Conservation (phyloP, 2,797 vertebrate species). For the Pseudochirops corinnae region DNA sequence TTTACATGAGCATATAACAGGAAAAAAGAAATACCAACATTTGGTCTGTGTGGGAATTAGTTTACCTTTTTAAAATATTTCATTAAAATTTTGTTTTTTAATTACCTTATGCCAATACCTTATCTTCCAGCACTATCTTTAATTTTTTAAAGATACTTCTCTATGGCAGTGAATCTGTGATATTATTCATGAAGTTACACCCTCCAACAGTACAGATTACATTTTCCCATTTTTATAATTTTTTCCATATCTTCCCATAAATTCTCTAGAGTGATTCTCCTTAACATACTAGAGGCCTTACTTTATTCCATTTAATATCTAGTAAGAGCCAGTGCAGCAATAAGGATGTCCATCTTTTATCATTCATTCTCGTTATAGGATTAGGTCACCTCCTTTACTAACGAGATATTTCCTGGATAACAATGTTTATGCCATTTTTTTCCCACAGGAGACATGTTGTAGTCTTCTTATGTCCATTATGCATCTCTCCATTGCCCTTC, state of each 20-base stretch:
- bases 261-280: neutral
- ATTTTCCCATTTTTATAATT: neutral
- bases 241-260: neutral
- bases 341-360: neutral
- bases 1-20: neutral
- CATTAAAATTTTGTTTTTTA: neutral
- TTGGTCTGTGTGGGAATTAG: neutral
- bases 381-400: neutral
- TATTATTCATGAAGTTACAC: neutral
- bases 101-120: neutral
- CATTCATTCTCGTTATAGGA: neutral
- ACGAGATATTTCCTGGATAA: neutral
- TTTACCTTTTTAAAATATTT: neutral
- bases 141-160: neutral
- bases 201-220: neutral
- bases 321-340: neutral
- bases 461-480: neutral
- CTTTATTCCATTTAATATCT: neutral
- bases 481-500: neutral
- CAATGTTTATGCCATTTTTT: neutral
- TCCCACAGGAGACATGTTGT: neutral
- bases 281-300: neutral
- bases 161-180: neutral
- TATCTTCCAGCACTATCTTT: neutral
- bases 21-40: neutral